Base-by-base conservation (phyloP, 2,797 vertebrate genomes). In the Danio aesculapii region DNA sequence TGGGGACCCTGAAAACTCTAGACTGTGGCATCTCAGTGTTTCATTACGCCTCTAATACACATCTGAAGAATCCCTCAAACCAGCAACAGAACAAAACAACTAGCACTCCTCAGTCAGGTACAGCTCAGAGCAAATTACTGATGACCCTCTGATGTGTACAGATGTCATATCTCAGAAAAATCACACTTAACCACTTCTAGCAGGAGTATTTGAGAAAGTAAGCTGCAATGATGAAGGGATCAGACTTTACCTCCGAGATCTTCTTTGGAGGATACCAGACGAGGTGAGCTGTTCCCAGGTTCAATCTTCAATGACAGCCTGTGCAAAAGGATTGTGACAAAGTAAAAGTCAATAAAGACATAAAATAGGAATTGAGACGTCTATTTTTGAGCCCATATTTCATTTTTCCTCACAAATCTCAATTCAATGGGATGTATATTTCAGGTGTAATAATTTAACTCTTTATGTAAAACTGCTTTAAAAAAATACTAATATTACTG, bases 231-330 rank as follows among this genome's bases (percentile, higher is more conserved):
- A 67, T 43, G 21, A 62, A 66, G 41, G n/a, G 6, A 52, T 2
- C 50, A 12, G 46, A 44, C 6, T 16, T 50, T 95, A 96, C 96
- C 96, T 96, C 95, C 92, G 44, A 96, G 92, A 81, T 96, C 96
- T 93, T 96, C 95, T 88, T 95, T 96, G 67, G 96, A 96, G 21
- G 95, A 96, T 75, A 95, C 94, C 49, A 96, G 91, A 72, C 96
- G 93, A 7, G 96, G 96, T 73, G 96, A 96, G 88, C 93, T 96
- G 92, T 91, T 96, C 87, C 95, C 96, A 46, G 96, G 95, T 88
- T 96, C 96, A 58, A 96, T 96, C 91, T 93, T 93, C 89, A 96
- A 89, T 6, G 96, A 96, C 10, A 96, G 91, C 84, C 96, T 96
- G 91, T 84, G 92, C 47, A 59, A 69, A 57, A 75, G 50, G 1